phyloP scores from a whole-genome alignment of 30 jellyfish, hydroid and myxozoan genomes.

The Mastigias papua region DNA sequence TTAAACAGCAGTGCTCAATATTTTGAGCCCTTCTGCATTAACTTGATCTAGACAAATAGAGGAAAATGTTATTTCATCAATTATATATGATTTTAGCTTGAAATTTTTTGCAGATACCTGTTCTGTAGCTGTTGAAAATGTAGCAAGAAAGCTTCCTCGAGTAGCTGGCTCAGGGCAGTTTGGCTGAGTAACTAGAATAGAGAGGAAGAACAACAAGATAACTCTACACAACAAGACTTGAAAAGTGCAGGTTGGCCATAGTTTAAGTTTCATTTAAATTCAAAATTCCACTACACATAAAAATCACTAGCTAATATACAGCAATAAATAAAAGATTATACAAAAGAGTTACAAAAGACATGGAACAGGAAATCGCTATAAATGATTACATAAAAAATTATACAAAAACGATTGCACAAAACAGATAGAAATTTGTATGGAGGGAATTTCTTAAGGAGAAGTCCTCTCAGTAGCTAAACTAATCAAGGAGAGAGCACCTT shows the following conservation, averaged over 20 bases:
- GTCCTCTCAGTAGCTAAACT: no score
- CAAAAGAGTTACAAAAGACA: neutral
- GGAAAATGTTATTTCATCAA: no score
- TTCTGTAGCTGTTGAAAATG: constrained; percentile 97
- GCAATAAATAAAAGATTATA: neutral
- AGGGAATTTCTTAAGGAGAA: no score
- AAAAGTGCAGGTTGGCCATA: neutral
- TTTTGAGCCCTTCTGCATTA: no score
- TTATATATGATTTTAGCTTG: no score
- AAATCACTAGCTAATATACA: neutral
- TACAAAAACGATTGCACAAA: no score
- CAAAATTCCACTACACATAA: neutral
- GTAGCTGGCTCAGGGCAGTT: constrained; percentile 92
- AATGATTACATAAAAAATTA: no score
- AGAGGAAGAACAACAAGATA: neutral
- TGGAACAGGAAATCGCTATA: neutral
- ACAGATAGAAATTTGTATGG: no score
- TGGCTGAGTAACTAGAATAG: constrained; percentile 59
- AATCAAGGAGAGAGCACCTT: no score
- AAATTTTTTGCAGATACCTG: constrained; percentile 58
- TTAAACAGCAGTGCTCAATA: no score
- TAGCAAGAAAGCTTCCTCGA: constrained; percentile 93
- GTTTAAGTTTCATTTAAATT: neutral
- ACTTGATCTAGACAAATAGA: no score
- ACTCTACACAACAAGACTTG: neutral